phyloP scores from a whole-genome alignment of 2,113 vertebrate species.

The Panurus biarmicus region DNA sequence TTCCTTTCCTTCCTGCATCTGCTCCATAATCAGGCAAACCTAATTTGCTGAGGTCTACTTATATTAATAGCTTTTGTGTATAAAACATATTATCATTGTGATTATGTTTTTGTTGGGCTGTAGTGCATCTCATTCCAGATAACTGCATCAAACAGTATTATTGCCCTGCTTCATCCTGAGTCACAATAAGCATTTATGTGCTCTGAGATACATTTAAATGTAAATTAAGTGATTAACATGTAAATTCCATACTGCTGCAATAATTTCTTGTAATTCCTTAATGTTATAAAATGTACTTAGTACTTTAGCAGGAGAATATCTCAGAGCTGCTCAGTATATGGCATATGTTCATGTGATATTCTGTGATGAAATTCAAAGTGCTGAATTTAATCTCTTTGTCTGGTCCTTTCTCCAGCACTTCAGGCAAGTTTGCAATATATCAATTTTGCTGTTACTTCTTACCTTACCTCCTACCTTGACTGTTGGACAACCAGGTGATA shows the following conservation, averaged over 20 bases:
- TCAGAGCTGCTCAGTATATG: background rate
- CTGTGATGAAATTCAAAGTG: background rate
- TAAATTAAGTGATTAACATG: background rate
- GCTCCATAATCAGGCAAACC: background rate
- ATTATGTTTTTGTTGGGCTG: conserved; percentile 27
- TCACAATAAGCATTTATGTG: conserved; percentile 19
- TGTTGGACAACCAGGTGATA: background rate
- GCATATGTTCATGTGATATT: background rate
- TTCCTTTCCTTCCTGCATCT: background rate
- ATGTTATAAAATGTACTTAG: background rate
- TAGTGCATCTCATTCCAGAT: conserved; percentile 1
- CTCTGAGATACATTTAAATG: background rate
- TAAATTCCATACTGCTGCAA: background rate
- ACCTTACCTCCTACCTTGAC: background rate
- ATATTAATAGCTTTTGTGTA: background rate
- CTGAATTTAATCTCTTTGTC: background rate
- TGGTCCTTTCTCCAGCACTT: background rate
- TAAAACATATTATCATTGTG: background rate
- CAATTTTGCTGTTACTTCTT: background rate
- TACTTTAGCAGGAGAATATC: background rate
- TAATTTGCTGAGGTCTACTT: background rate
- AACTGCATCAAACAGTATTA: background rate
- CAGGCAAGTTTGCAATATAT: background rate
- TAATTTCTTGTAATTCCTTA: background rate
- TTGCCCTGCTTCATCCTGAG: background rate